These are phyloP conservation scores for Leptinotarsa haldemani DNA, from an alignment of 2,888 invertebrate genomes.

Conservation along the genomic window DNA sequence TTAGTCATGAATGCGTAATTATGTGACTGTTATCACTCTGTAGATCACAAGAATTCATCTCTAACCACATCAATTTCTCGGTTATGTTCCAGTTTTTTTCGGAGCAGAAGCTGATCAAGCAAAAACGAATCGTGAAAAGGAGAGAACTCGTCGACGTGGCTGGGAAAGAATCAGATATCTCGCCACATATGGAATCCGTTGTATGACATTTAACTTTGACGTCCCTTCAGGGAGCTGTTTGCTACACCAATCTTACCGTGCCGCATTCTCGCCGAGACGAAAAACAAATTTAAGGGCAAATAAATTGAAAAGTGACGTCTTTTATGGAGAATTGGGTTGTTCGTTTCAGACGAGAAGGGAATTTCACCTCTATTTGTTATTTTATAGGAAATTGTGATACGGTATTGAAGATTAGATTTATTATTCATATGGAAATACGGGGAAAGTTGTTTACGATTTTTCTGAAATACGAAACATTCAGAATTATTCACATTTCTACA, in stretches of 20 bases:
- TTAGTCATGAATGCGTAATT: no score
- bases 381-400: constrained; percentile 13
- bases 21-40: no score
- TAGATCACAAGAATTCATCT: neutral
- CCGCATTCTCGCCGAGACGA: constrained; percentile 52
- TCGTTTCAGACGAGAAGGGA: constrained; percentile 4
- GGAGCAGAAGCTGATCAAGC: neutral
- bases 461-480: no score
- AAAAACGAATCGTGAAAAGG: constrained; percentile 11
- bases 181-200: constrained; percentile 58
- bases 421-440: neutral
- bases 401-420: neutral
- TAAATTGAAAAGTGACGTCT: constrained; percentile 62
- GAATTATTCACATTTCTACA: no score
- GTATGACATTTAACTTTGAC: constrained; percentile 65
- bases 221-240: constrained; percentile 63
- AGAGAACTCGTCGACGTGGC: constrained; percentile 32
- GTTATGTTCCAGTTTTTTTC: neutral
- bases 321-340: constrained; percentile 53
- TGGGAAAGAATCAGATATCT: constrained; percentile 38
- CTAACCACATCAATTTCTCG: neutral
- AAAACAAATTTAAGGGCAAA: constrained; percentile 62
- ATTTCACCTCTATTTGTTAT: constrained; percentile 8
- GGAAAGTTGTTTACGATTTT: no score
- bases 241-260: constrained; percentile 63